A percentile compares a stretch with the other conserved stretches of the same genome.
Evolutionary conservation across 1,140 invertebrate species (phyloP).

Genomic region (Camponotus vicinus): DNA sequence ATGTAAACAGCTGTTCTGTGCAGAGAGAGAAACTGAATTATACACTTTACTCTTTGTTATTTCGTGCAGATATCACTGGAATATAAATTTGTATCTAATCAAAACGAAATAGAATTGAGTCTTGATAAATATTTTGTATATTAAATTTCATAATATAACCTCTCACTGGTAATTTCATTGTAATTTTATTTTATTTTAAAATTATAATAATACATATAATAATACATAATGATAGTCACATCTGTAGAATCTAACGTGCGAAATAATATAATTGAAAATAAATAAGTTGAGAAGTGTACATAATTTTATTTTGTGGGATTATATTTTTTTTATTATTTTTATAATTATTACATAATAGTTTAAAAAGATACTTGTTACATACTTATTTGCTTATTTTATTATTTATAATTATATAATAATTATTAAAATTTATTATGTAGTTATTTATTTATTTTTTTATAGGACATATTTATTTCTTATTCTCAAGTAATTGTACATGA

Average conservation of each 20-base stretch:
- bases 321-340: too few relatives aligned
- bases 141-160: slow-evolving; percentile 1
- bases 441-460: not conserved
- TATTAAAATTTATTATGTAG: not conserved
- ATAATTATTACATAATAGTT: too few relatives aligned
- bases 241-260: not conserved
- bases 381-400: too few relatives aligned
- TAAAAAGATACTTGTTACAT: too few relatives aligned
- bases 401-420: too few relatives aligned
- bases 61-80: too few relatives aligned
- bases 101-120: not conserved
- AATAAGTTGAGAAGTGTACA: not conserved
- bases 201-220: not conserved
- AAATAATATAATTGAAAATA: not conserved
- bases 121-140: not conserved
- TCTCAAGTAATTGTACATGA: not conserved
- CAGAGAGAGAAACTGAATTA: too few relatives aligned
- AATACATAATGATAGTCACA: not conserved
- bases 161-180: not conserved
- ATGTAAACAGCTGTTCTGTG: too few relatives aligned
- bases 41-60: too few relatives aligned
- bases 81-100: not conserved
- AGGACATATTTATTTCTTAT: not conserved
- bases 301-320: not conserved
- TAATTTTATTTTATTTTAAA: not conserved